Evolutionary conservation across 2,113 vertebrate genomes (phyloP).

Genomic region (Strigops habroptila): DNA sequence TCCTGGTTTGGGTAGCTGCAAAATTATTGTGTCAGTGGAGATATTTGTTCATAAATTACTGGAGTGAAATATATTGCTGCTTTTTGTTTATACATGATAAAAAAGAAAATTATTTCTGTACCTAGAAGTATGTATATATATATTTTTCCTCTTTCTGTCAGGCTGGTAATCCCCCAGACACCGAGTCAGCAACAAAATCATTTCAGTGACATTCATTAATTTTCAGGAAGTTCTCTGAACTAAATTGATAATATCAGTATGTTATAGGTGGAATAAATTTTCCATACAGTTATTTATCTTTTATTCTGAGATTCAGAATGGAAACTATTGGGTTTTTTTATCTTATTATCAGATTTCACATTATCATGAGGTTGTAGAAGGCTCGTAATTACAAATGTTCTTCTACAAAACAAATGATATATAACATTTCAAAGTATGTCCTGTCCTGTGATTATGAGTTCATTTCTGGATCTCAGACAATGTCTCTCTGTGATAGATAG

Average conservation of each 20-base stretch:
- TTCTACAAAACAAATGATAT: neutral
- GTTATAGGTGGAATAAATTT: constrained; percentile 23
- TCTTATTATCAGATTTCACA: neutral
- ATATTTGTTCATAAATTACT: constrained; percentile 43
- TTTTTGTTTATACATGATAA: constrained; percentile 57
- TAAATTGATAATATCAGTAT: constrained; percentile 33
- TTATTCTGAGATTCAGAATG: neutral
- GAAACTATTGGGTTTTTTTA: neutral
- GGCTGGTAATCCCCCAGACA: constrained; percentile 11
- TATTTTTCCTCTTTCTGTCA: constrained; percentile 29
- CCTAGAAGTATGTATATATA: neutral
- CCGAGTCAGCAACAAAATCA: constrained; percentile 44
- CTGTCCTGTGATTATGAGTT: neutral
- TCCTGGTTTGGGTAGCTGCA: neutral
- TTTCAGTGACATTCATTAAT: constrained; percentile 50
- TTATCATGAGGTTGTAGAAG: neutral
- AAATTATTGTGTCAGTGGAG: constrained; percentile 43
- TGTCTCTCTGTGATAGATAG: neutral
- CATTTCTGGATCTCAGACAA: neutral
- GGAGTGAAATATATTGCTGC: neutral
- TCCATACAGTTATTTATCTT: neutral
- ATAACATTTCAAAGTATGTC: neutral
- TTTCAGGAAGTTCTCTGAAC: constrained; percentile 52
- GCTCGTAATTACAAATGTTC: neutral
- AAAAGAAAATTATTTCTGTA: constrained; percentile 43